These are phyloP conservation scores for Sesamia nonagrioides DNA, from an alignment of 1,140 invertebrate genomes.

Conservation along the genomic window DNA sequence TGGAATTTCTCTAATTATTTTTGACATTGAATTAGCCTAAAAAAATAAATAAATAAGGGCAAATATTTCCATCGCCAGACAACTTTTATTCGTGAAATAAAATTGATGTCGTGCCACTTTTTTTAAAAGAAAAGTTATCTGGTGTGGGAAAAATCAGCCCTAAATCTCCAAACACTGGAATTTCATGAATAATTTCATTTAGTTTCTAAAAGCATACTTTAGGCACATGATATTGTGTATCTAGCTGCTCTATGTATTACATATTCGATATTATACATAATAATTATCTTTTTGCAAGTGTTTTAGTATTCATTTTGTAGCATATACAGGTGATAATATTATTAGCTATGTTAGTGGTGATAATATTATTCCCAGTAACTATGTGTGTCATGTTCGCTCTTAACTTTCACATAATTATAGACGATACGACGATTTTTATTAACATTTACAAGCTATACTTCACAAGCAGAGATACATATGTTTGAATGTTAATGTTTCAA, in stretches of 20 bases:
- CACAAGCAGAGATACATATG: not conserved
- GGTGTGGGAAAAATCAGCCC: too few relatives aligned
- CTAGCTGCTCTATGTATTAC: constrained; percentile 25
- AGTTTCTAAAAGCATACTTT: constrained; percentile 9
- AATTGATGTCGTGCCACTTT: too few relatives aligned
- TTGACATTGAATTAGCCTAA: not conserved
- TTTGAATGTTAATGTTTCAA: not conserved
- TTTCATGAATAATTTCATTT: constrained; percentile 51
- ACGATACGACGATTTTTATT: not conserved
- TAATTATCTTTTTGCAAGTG: not conserved
- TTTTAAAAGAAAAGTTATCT: too few relatives aligned
- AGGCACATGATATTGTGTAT: constrained; percentile 28
- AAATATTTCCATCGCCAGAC: too few relatives aligned
- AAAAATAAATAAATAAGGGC: constrained; percentile 33
- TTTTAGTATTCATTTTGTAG: not conserved
- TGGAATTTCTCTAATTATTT: too few relatives aligned
- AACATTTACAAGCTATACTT: not conserved
- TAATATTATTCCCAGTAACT: not conserved
- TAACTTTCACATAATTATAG: not conserved
- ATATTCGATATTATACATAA: constrained; percentile 9
- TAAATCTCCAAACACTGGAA: constrained; percentile 40
- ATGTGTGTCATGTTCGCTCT: not conserved
- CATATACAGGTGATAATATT: not conserved
- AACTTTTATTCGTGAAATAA: too few relatives aligned
- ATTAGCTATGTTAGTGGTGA: not conserved